These are phyloP conservation scores for Aethes cnicana DNA, from an alignment of 2,888 invertebrate genomes.

Conservation along the genomic window DNA sequence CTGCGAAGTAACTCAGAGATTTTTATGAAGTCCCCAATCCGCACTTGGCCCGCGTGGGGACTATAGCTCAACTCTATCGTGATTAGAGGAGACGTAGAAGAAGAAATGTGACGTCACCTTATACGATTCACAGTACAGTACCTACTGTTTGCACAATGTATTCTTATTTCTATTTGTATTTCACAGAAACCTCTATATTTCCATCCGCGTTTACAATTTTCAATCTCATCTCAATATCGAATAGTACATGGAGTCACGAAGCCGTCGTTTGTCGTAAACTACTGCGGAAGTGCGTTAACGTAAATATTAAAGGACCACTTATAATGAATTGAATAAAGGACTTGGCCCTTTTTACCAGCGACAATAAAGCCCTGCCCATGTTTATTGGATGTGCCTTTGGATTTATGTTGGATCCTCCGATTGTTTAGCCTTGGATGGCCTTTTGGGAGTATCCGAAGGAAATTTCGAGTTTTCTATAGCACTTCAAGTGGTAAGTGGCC, in stretches of 20 bases:
- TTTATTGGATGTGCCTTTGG: conserved; percentile 27
- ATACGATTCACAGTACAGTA: too few relatives aligned
- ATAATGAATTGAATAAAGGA: conserved; percentile 32
- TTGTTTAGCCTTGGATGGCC: conserved; percentile 11
- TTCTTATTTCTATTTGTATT: too few relatives aligned
- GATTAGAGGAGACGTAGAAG: too few relatives aligned
- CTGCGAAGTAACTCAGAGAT: too few relatives aligned
- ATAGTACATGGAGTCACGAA: conserved; percentile 9
- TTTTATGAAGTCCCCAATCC: too few relatives aligned
- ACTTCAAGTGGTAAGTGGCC: not conserved
- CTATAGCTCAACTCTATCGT: too few relatives aligned
- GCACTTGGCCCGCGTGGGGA: too few relatives aligned
- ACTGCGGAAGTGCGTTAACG: conserved; percentile 28
- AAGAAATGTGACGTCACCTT: too few relatives aligned
- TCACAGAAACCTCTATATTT: too few relatives aligned
- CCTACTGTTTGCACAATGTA: too few relatives aligned
- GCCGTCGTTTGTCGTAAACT: conserved; percentile 29
- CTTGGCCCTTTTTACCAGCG: conserved; percentile 27
- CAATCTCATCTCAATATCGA: not conserved
- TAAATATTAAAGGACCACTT: conserved; percentile 30
- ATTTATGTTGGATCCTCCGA: conserved; percentile 27
- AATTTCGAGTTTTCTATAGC: not conserved
- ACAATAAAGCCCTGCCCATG: conserved; percentile 26
- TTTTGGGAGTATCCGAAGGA: not conserved
- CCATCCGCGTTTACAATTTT: too few relatives aligned